These are phyloP conservation scores for Oceanodroma leucorhoa DNA, from an alignment of 2,797 vertebrate genomes.

Conservation along the genomic window DNA sequence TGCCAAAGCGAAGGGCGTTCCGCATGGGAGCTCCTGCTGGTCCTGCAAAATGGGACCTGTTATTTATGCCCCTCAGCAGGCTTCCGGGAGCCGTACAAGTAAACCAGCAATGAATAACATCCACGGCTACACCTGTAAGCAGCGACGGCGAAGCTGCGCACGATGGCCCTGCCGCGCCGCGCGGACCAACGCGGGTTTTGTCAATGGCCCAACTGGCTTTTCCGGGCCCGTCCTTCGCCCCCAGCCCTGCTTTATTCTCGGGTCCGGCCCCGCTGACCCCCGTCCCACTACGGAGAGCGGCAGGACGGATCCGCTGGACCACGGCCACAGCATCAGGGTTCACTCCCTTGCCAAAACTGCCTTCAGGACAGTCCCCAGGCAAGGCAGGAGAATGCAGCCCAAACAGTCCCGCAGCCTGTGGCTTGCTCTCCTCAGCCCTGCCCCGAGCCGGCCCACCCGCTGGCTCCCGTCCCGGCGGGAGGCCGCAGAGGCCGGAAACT, in stretches of 20 bases:
- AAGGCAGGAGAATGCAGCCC: background rate
- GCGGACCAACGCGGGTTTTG: too few species aligned
- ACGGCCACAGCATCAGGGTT: too few species aligned
- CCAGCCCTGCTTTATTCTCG: too few species aligned
- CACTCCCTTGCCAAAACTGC: too few species aligned
- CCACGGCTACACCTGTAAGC: background rate
- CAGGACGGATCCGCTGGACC: too few species aligned
- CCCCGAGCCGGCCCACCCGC: background rate
- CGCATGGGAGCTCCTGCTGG: background rate
- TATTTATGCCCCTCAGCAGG: background rate
- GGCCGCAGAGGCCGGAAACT: background rate
- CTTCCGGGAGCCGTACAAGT: background rate
- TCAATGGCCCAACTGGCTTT: too few species aligned
- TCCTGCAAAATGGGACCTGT: accelerated
- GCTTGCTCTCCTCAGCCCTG: background rate
- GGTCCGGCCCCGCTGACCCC: too few species aligned
- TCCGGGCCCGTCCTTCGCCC: too few species aligned
- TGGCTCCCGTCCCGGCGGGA: background rate
- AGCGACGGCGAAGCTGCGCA: background rate
- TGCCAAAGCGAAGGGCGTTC: background rate
- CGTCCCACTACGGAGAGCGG: too few species aligned
- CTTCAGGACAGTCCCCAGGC: background rate
- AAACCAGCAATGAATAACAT: accelerated
- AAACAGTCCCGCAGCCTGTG: accelerated
- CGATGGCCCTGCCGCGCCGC: background rate